Evolutionary conservation across 2,113 vertebrate genomes (phyloP).

Genomic region (Brienomyrus brachyistius): DNA sequence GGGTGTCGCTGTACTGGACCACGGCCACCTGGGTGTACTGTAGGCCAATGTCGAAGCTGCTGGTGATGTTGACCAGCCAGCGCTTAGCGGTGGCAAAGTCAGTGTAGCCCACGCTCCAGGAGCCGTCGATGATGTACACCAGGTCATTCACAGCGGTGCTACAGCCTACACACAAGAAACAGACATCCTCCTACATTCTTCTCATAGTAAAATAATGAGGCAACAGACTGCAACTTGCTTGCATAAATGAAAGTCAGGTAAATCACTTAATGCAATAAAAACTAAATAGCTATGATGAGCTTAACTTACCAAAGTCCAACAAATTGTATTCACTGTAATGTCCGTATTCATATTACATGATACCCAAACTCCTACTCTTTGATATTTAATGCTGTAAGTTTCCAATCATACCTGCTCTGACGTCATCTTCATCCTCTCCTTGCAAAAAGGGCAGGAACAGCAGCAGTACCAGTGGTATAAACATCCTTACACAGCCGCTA

Average conservation of each 20-base stretch:
- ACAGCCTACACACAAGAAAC: constrained; percentile 41
- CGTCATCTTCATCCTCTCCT: constrained; percentile 44
- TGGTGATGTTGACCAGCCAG: constrained; percentile 55
- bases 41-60: constrained; percentile 47
- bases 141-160: constrained; percentile 50
- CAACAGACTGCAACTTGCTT: background rate
- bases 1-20: constrained; percentile 56
- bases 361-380: too few relatives aligned
- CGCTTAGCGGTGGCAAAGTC: constrained; percentile 52
- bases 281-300: background rate
- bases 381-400: background rate
- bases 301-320: too few relatives aligned
- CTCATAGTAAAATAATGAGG: background rate
- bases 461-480: constrained; percentile 33
- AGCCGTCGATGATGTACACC: constrained; percentile 55
- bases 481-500: constrained; percentile 30
- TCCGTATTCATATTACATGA: too few relatives aligned
- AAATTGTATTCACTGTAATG: too few relatives aligned
- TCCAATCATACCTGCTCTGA: constrained; percentile 52
- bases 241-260: background rate
- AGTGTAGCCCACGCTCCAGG: constrained; percentile 44
- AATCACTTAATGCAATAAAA: background rate
- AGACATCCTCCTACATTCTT: background rate
- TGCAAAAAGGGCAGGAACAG: constrained; percentile 35
- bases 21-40: constrained; percentile 51